A percentile compares a stretch with the other conserved stretches of the same genome.
Evolutionary conservation across 1,140 invertebrate genomes (phyloP).

Genomic region (Bombus balteatus): DNA sequence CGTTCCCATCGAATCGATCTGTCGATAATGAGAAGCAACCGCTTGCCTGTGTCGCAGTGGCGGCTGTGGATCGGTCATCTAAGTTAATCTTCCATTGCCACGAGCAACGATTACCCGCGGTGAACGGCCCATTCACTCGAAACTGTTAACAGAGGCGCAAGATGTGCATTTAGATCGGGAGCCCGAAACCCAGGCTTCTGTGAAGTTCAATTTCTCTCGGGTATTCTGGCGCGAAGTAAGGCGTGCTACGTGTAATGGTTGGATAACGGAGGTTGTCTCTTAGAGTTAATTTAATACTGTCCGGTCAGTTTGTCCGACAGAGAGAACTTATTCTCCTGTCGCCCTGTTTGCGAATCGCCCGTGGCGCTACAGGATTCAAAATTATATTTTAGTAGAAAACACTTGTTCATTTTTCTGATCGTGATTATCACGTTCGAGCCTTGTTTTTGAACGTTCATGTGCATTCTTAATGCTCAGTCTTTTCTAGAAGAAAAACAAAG

Average conservation of each 20-base stretch:
- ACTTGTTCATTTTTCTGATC: too few species aligned
- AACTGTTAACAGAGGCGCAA: background rate
- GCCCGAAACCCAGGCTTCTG: background rate
- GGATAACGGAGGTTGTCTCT: background rate
- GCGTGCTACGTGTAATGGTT: background rate
- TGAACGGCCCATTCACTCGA: conserved; percentile 7
- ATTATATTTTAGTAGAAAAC: too few species aligned
- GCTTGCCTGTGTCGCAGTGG: background rate
- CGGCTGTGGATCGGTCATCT: background rate
- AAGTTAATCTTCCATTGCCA: conserved; percentile 22
- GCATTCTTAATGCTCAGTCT: too few species aligned
- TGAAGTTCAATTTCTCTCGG: background rate
- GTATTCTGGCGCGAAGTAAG: background rate
- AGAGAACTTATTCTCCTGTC: background rate
- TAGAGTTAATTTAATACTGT: conserved; percentile 7
- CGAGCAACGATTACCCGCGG: conserved; percentile 3
- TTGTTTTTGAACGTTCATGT: too few species aligned
- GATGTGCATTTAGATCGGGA: background rate
- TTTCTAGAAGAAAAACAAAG: too few species aligned
- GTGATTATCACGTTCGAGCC: too few species aligned
- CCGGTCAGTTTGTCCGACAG: background rate
- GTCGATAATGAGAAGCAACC: conserved; percentile 9
- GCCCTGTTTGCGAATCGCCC: background rate
- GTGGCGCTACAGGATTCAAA: too few species aligned
- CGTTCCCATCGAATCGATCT: conserved; percentile 2